Base-by-base conservation (phyloP, 1,140 invertebrate species). In the Chironomus striatipennis region DNA sequence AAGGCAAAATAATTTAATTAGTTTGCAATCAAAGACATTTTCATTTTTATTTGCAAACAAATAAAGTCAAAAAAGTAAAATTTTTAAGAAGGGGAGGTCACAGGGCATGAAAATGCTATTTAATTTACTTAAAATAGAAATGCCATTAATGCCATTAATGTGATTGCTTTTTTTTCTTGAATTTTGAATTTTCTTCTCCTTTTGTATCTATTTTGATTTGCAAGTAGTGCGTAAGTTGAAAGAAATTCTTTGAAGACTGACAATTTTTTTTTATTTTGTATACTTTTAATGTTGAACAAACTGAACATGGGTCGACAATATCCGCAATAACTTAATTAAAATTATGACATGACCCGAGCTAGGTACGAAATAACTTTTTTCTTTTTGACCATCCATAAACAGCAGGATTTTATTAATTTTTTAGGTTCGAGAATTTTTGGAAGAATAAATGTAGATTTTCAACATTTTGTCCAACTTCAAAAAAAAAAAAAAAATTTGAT, bases 1-100 rank as follows among this genome's bases (percentile, higher is more conserved):
- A 57, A 57, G n/a, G 47, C 47, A 57, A 57, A 57, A n/a, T 57
- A 57, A 57, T 57, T 57, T 57, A 57, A 57, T 57, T 57, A 57
- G 15, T 57, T 57, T 57, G 47, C 47, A 57, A 57, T 57, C 47
- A 57, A 57, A 57, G 47, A 12, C 47, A n/a, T 57, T 57, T 57
- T 0, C 12, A 57, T 5, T n/a, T n/a, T n/a, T n/a, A n/a, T n/a
- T 47, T 15, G 15, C 47, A 57, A 12, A 57, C 47, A 57, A 34
- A 34, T 34, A 34, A 34, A 34, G 24, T 34, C 24, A 34, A 57
- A 57, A 57, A 57, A 57, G 47, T n/a, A 57, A 57, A 9, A 47
- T 34, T 34, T 34, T 34, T 47, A 57, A 57, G 12, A 57, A n/a
- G 47, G 47, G n/a, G 12, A 57, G 47, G 47, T 57, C 47, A 57